These are phyloP conservation scores for Onthophagus taurus DNA, from an alignment of 1,140 invertebrate genomes.

Conservation along the genomic window DNA sequence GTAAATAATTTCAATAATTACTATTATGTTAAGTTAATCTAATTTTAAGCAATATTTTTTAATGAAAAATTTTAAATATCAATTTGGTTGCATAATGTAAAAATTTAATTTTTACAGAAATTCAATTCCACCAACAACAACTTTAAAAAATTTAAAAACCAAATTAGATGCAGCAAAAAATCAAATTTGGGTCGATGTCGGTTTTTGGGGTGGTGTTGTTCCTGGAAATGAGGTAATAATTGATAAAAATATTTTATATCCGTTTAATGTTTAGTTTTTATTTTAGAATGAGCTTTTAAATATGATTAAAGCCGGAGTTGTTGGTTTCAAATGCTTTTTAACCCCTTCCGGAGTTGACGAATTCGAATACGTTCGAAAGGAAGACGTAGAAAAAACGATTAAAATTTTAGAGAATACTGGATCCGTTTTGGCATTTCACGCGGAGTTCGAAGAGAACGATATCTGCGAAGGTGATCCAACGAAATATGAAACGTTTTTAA, in stretches of 20 bases:
- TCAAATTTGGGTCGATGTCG: conserved; percentile 59
- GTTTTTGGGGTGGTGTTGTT: conserved; percentile 65
- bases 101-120: conserved; percentile 45
- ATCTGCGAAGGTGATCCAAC: conserved; percentile 38
- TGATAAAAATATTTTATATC: too few species aligned
- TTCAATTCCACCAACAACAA: conserved; percentile 60
- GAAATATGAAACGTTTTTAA: conserved; percentile 53
- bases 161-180: conserved; percentile 50
- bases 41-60: too few species aligned
- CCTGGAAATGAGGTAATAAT: conserved; percentile 48
- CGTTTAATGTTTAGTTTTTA: too few species aligned
- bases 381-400: conserved; percentile 47
- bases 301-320: conserved; percentile 53
- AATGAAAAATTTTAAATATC: too few species aligned
- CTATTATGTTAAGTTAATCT: too few species aligned
- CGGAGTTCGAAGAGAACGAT: conserved; percentile 44
- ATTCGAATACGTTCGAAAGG: conserved; percentile 48
- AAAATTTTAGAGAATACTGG: conserved; percentile 44
- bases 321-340: conserved; percentile 67
- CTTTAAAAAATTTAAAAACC: conserved; percentile 46
- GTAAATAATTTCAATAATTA: conserved; percentile 37
- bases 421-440: conserved; percentile 54
- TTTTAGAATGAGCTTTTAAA: conserved; percentile 47
- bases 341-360: conserved; percentile 56
- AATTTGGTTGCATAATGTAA: too few species aligned